Evolutionary conservation across 2,113 vertebrate genomes (phyloP), one percentile per base, ranked within the genome.

Genomic region (Gymnocephalus cernua): DNA sequence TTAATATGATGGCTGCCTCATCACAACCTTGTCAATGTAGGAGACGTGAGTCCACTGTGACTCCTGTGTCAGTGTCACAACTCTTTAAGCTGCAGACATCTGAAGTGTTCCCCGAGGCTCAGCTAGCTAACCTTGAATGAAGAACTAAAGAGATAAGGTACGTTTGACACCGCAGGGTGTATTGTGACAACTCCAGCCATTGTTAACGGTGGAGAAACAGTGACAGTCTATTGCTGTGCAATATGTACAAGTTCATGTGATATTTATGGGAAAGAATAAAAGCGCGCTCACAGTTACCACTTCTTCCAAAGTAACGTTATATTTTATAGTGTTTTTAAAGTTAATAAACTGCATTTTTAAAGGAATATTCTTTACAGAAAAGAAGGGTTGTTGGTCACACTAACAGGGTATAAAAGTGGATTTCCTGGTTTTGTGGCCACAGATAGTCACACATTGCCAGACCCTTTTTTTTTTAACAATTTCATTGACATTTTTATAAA

Each of bases 61-160:
- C 84, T 86, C 64, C 51, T 57, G 65, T 74, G 82, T 85, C 80
- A 90, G 25, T 85, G 88, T 88, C 91, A 85, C 51, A 82, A 81
- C 76, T 80, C 59, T 84, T 91, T 59, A 88, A 12, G 68, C 76
- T 12, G 62, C 1, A 74, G 84, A 87, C 80, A 57, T 87, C 78
- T 90, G 86, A 91, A 84, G 76, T 54, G 61, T 29, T 81, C 61
- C 81, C 85, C 3, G 3, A 56, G 74, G 81, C 86, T 45, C 65
- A 25, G 67, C 72, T 48, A 61, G 78, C 81, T 90, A 92, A 92
- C 84, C 85, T 85, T 84, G 75, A 74, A 84, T 51, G 67, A 72
- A 38, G 67, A 81, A 79, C 23, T 72, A 70, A 78, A 77, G 61
- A 77, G 78, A 84, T 57, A 61, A 77, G 77, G 78, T 86, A 79